phyloP scores from a whole-genome alignment of 2,797 vertebrate genomes.

The Clarias laeviceps region DNA sequence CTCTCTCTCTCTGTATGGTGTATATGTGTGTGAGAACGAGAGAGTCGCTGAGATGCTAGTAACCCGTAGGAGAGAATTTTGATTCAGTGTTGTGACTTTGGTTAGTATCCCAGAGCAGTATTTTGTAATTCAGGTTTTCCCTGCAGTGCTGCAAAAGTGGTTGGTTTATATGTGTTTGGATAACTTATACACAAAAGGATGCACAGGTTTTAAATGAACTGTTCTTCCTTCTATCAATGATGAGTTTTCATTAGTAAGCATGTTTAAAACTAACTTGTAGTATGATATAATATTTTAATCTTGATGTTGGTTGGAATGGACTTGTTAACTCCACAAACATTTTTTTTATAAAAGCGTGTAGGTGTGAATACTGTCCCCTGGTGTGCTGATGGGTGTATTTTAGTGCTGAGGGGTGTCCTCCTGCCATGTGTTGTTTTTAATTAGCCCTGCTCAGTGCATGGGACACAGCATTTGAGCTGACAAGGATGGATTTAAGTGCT shows the following conservation, averaged over 20 bases:
- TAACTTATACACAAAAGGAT: neutral
- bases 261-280: neutral
- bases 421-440: constrained; percentile 84
- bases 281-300: neutral
- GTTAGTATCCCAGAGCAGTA: constrained; percentile 4
- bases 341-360: constrained; percentile 57
- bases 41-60: constrained; percentile 6
- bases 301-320: constrained; percentile 22
- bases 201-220: neutral
- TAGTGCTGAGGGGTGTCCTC: constrained; percentile 74
- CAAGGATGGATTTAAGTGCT: constrained; percentile 70
- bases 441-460: constrained; percentile 74
- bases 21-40: neutral
- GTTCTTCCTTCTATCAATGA: neutral
- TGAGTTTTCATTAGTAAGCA: neutral
- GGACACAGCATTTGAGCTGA: constrained; percentile 75
- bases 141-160: constrained; percentile 1
- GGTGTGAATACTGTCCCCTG: constrained; percentile 68
- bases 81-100: constrained; percentile 18
- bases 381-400: constrained; percentile 80
- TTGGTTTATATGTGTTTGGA: neutral
- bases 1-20: neutral
- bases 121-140: constrained; percentile 1
- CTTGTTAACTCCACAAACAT: constrained; percentile 34
- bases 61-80: constrained; percentile 13